Conservation (phyloP, 1,140 invertebrate species). For the Phortica variegata region DNA sequence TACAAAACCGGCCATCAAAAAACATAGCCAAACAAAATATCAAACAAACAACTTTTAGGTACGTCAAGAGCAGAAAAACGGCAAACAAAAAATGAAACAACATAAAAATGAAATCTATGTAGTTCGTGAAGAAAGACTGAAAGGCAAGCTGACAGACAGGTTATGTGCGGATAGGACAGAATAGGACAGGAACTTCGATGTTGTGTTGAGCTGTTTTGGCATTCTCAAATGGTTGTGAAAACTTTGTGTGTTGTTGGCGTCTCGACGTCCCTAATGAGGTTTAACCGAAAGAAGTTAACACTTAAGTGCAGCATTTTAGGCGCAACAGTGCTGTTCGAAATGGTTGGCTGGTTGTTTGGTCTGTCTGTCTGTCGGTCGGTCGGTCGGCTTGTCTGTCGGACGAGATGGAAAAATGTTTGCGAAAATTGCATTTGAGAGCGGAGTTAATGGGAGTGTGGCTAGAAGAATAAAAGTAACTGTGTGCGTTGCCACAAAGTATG, state of each 20-base stretch:
- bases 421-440: background rate
- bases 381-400: slow-evolving; percentile 6
- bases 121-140: no score
- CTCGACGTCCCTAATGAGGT: slow-evolving; percentile 19
- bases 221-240: background rate
- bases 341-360: no score
- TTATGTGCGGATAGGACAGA: slow-evolving; percentile 10
- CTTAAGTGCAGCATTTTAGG: slow-evolving; percentile 19
- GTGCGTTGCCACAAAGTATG: background rate
- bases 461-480: background rate
- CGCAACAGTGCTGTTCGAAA: slow-evolving; percentile 17
- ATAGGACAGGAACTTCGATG: slow-evolving; percentile 18
- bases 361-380: slow-evolving; percentile 5
- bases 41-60: no score
- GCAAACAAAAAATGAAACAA: slow-evolving; percentile 28
- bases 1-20: no score
- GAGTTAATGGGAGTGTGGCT: background rate
- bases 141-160: slow-evolving; percentile 5
- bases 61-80: slow-evolving; percentile 26
- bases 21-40: no score
- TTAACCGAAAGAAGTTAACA: slow-evolving; percentile 31
- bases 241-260: slow-evolving; percentile 13
- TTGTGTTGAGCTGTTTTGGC: background rate
- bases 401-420: slow-evolving; percentile 1
- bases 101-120: no score